These are phyloP conservation scores for Mylabris sibirica DNA, from an alignment of 2,888 invertebrate genomes.

Conservation along the genomic window DNA sequence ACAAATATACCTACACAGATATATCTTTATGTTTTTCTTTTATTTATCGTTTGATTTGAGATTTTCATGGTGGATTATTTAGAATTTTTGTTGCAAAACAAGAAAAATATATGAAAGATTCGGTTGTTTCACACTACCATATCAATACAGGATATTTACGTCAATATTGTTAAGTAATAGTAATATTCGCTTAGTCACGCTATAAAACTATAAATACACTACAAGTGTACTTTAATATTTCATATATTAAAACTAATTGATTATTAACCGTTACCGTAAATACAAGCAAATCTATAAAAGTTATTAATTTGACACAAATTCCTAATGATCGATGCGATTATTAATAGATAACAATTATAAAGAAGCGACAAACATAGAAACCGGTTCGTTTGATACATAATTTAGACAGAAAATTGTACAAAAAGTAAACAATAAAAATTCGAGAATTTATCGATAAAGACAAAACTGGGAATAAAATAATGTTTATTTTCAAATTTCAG, in stretches of 20 bases:
- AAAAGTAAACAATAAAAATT: background rate
- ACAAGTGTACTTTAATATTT: background rate
- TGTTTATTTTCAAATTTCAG: slow-evolving; percentile 35
- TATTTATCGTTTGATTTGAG: background rate
- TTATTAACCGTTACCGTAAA: background rate
- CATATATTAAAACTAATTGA: background rate
- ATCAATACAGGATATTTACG: background rate
- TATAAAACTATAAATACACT: background rate
- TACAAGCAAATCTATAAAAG: background rate
- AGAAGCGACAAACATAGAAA: background rate
- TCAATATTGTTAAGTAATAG: slow-evolving; percentile 4
- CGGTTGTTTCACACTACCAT: background rate
- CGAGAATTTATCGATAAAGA: slow-evolving; percentile 12
- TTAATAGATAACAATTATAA: background rate
- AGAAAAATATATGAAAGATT: background rate
- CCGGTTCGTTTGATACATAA: background rate
- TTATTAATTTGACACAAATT: background rate
- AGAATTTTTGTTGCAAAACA: background rate
- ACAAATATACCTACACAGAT: background rate
- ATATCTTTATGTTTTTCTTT: background rate
- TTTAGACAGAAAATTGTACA: background rate
- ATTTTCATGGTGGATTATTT: too few relatives aligned
- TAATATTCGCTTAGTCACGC: background rate
- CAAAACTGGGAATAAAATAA: slow-evolving; percentile 28
- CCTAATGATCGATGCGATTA: background rate